Evolutionary conservation across 2,888 invertebrate species (phyloP).

Genomic region (Corbicula japonica): DNA sequence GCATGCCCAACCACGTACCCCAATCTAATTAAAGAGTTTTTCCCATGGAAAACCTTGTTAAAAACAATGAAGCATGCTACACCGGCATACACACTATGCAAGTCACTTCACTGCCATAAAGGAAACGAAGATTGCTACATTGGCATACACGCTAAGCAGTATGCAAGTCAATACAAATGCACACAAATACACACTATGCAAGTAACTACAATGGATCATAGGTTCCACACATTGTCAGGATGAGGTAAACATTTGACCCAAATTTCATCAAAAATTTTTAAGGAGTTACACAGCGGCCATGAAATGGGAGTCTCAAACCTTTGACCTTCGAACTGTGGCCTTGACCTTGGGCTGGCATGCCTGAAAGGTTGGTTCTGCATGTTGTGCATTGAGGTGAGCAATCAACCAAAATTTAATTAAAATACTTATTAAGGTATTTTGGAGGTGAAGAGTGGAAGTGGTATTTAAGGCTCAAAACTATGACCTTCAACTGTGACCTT

Average conservation of each 20-base stretch:
- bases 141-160: conserved; percentile 4
- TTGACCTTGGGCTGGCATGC: background rate
- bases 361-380: background rate
- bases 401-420: background rate
- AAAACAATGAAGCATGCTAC: too few species aligned
- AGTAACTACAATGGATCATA: conserved; percentile 8
- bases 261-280: background rate
- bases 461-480: background rate
- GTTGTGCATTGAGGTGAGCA: background rate
- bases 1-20: too few species aligned
- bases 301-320: conserved; percentile 1
- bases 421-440: background rate
- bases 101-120: conserved; percentile 10
- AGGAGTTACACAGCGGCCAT: conserved; percentile 1
- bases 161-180: too few species aligned
- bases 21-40: conserved; percentile 4
- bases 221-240: background rate
- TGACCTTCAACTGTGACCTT: conserved; percentile 4
- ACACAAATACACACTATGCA: too few species aligned
- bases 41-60: background rate
- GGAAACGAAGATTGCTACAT: conserved; percentile 5
- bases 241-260: too few species aligned
- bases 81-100: too few species aligned
- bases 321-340: too few species aligned
- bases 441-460: background rate